Conservation (phyloP, 2,113 vertebrate species). For the Periophthalmus modestus region DNA sequence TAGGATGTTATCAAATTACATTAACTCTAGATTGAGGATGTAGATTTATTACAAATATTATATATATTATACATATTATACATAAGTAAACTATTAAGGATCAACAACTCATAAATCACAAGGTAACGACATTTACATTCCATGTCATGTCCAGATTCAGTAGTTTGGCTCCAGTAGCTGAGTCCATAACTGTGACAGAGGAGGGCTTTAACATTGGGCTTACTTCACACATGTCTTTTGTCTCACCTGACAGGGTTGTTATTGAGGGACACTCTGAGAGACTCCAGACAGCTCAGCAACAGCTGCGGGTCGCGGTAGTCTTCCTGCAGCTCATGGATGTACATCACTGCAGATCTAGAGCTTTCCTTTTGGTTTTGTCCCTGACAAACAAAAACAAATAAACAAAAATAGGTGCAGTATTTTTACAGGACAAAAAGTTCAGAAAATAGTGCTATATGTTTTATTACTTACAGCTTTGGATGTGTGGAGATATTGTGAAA, state of each 20-base stretch:
- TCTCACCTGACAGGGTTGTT: slow-evolving; percentile 92
- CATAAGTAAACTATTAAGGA: background rate
- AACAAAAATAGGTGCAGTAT: background rate
- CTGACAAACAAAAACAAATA: slow-evolving; percentile 62
- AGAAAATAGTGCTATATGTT: background rate
- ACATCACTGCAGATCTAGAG: slow-evolving; percentile 84
- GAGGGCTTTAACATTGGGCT: background rate
- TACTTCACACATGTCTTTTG: background rate
- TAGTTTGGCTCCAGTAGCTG: background rate
- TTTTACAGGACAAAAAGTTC: background rate
- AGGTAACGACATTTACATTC: background rate
- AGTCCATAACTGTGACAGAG: background rate
- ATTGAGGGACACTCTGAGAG: slow-evolving; percentile 88
- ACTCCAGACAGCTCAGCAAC: slow-evolving; percentile 86
- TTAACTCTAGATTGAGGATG: background rate
- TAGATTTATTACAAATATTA: too few species aligned
- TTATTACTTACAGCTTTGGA: slow-evolving; percentile 81
- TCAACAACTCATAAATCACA: background rate
- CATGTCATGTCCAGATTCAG: background rate
- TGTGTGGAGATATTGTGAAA: slow-evolving; percentile 86
- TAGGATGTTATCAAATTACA: background rate
- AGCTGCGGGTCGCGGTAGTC: slow-evolving; percentile 77
- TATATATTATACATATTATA: too few species aligned
- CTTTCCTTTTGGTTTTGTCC: slow-evolving; percentile 88
- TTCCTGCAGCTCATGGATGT: slow-evolving; percentile 87